Base-by-base conservation (phyloP, 1,140 invertebrate species). In the Pollicipes pollicipes region DNA sequence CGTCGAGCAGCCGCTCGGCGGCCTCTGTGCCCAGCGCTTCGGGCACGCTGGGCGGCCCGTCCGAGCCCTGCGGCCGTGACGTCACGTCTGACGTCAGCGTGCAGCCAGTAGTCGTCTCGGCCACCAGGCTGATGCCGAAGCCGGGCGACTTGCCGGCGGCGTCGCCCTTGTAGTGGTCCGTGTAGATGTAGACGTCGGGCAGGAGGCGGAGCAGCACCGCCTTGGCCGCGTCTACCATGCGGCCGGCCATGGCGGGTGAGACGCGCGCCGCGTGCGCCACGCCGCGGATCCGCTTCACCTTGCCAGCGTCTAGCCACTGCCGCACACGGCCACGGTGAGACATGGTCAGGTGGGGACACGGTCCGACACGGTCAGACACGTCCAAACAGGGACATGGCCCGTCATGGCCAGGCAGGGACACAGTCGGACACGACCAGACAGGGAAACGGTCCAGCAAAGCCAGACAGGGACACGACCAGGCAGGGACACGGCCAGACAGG, bases 101-200 rank as follows among this genome's bases (percentile, higher is more conserved):
- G 1, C 89, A 85, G 69, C 90, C 94, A 72, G 87, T 89, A 66
- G 89, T 95, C 1, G 95, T 98, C 82, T 97, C 94, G 0, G 95
- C 94, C 26, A 89, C 84, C 70, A 98, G 79, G 75, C 88, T 91
- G 67, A 97, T 83, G n/a, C 95, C 72, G 67, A 73, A 73, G 8
- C 82, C 88, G 27, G 89, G 88, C 77, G 88, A 94, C 84, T 90
- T 91, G 72, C 95, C 95, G 68, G 90, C 88, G 73, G 87, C 84
- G 71, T 85, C 84, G 30, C 95, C 93, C 78, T 89, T 88, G 76
- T 87, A 85, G 79, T 94, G 91, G 83, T 98, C 96, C 27, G 91
- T 90, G 76, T 90, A 88, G 73, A 98, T 93, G 77, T 95, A 98
- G 70, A 99, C 88, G 82, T 99, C 96, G 17, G 95, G 90, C 35